phyloP scores from a whole-genome alignment of 2,797 vertebrate species.

The Spondyliosoma cantharus region DNA sequence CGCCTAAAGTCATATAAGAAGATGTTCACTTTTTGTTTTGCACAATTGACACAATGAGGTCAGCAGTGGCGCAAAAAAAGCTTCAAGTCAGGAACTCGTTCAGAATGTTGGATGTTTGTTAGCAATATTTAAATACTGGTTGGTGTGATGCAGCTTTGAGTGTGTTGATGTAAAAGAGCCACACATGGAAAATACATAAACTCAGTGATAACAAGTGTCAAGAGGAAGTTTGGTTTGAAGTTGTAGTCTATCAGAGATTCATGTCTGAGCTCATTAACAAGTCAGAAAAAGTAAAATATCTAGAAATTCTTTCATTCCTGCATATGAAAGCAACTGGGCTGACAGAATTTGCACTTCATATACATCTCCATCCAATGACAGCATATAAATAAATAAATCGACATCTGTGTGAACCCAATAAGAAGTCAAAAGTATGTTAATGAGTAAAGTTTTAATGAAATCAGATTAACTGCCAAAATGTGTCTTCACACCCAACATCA shows the following conservation, averaged over 20 bases:
- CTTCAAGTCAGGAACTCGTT: neutral
- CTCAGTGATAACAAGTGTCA: slow-evolving; percentile 1
- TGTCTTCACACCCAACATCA: neutral
- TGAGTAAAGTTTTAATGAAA: neutral
- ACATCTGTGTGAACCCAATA: neutral
- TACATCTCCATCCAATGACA: slow-evolving; percentile 2
- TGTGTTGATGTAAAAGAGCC: neutral
- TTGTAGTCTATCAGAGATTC: neutral
- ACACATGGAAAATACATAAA: slow-evolving; percentile 1
- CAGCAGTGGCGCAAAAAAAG: neutral
- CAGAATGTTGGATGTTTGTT: neutral
- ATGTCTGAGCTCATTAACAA: slow-evolving; percentile 12
- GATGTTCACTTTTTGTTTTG: neutral
- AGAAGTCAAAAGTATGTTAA: neutral
- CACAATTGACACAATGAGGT: neutral
- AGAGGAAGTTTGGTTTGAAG: slow-evolving; percentile 12
- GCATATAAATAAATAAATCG: neutral
- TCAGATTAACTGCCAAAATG: neutral
- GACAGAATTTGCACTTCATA: slow-evolving; percentile 21
- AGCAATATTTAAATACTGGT: neutral
- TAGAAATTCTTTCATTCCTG: slow-evolving; percentile 9
- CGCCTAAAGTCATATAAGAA: neutral
- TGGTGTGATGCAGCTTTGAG: neutral
- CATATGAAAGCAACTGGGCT: slow-evolving; percentile 12
- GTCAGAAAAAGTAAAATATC: neutral